Conservation (phyloP, 2,888 invertebrate genomes). For the Folsomia manolachei region DNA sequence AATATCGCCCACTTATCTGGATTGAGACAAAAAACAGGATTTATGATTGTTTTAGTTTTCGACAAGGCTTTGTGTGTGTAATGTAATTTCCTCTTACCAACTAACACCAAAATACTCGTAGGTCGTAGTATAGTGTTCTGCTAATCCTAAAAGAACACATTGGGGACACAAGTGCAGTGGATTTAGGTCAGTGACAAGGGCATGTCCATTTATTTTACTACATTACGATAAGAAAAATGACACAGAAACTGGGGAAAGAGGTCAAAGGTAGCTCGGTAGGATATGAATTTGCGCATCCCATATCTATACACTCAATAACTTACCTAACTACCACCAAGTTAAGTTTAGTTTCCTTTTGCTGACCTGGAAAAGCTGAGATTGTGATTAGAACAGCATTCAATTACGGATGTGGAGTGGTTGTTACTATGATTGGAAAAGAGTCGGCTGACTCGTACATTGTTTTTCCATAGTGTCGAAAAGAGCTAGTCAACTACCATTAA, state of each 20-base stretch:
- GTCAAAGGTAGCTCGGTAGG: slow-evolving; percentile 10
- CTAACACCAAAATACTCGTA: too few relatives aligned
- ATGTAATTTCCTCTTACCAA: neutral
- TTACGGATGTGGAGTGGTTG: neutral
- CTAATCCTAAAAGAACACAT: neutral
- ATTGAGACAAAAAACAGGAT: too few relatives aligned
- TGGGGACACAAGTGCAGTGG: neutral
- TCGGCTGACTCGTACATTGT: too few relatives aligned
- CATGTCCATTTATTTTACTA: neutral
- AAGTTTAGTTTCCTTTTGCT: neutral
- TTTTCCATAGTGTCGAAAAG: too few relatives aligned
- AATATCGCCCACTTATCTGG: too few relatives aligned
- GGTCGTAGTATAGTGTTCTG: neutral
- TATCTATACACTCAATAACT: neutral
- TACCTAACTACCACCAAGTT: neutral
- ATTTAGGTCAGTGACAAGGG: slow-evolving; percentile 9
- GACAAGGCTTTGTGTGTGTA: neutral
- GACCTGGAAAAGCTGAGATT: slow-evolving; percentile 2
- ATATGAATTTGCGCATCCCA: neutral
- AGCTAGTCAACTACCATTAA: too few relatives aligned
- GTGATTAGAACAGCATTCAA: neutral
- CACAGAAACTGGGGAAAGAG: slow-evolving; percentile 1
- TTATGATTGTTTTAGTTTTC: neutral
- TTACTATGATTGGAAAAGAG: neutral
- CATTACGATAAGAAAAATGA: neutral